Base-by-base conservation (phyloP, 2,113 vertebrate species). In the Calyptomena viridis region DNA sequence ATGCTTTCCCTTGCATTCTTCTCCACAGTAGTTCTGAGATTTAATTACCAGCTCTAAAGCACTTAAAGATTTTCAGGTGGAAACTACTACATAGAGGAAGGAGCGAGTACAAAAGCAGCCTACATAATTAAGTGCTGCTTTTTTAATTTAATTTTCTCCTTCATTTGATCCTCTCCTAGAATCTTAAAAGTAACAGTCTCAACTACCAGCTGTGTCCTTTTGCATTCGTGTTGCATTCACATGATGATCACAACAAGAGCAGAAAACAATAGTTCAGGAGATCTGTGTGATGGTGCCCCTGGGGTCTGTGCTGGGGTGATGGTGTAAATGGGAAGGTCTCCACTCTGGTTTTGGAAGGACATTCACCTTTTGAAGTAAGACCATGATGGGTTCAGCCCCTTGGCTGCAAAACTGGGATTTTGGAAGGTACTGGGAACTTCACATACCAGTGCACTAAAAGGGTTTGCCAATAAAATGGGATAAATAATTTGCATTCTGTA, bases 131-230 rank as follows among this genome's bases (percentile, higher is more conserved):
- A 96, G 92, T 94, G 93, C 95, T 96, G 93, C 87, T 95, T 95
- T 93, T 97, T 97, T 77, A 95, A 97, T 96, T 96, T 92, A 91
- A 95, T 94, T 97, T 96, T 96, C 86, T 94, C 86, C 94, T 95
- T 95, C 95, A 94, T 95, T 96, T 97, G 96, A 96, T 96, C 88
- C 84, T 96, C 89, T 97, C 67, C 89, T 75, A 80, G 89, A 88
- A 87, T 87, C 93, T 95, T 83, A 77, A 94, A 95, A 77, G 84
- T 78, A 91, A 47, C 86, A 76, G 75, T 83, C 88, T 93, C 81
- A 46, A 46, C 64, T 72, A 47, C 62, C 91, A 88, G 87, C 94
- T 96, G 90, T 50, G 87, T 84, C 87, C 91, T 88, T 95, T 82
- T 50, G 31, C 92, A 72, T 66, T 73, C 20, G 0, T n/a, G 80